phyloP scores from a whole-genome alignment of 2,113 vertebrate genomes.

The Patagioenas fasciata region DNA sequence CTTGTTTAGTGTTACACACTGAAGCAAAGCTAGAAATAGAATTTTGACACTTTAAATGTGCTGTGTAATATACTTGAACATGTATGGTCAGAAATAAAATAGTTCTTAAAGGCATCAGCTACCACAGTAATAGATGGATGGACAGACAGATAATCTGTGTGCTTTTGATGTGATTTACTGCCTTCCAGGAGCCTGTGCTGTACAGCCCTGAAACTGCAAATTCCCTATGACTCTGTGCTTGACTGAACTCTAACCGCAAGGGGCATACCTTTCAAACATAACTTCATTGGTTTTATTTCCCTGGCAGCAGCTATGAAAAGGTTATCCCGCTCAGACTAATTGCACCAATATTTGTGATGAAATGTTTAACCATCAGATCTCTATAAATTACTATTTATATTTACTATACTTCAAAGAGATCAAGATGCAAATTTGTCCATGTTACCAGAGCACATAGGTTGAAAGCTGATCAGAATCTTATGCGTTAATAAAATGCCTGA shows the following conservation, averaged over 20 bases:
- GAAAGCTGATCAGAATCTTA: slow-evolving; percentile 18
- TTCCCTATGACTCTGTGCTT: background rate
- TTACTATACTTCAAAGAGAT: background rate
- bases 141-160: background rate
- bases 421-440: background rate
- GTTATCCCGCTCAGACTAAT: slow-evolving; percentile 9
- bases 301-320: slow-evolving; percentile 49
- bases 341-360: background rate
- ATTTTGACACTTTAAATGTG: slow-evolving; percentile 30
- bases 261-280: slow-evolving; percentile 19
- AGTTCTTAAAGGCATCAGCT: background rate
- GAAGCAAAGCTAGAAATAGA: slow-evolving; percentile 26
- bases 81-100: background rate
- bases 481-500: slow-evolving; percentile 1
- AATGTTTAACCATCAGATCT: slow-evolving; percentile 24
- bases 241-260: background rate
- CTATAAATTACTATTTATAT: background rate
- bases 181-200: background rate
- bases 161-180: background rate
- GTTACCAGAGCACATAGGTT: background rate
- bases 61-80: slow-evolving; percentile 23
- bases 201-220: background rate
- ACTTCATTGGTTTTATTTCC: slow-evolving; percentile 30
- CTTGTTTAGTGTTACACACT: background rate
- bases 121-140: background rate